A percentile compares a stretch with the other conserved stretches of the same genome.
phyloP scores from a whole-genome alignment of 2,888 invertebrate genomes.

The Cephus rjabovi region DNA sequence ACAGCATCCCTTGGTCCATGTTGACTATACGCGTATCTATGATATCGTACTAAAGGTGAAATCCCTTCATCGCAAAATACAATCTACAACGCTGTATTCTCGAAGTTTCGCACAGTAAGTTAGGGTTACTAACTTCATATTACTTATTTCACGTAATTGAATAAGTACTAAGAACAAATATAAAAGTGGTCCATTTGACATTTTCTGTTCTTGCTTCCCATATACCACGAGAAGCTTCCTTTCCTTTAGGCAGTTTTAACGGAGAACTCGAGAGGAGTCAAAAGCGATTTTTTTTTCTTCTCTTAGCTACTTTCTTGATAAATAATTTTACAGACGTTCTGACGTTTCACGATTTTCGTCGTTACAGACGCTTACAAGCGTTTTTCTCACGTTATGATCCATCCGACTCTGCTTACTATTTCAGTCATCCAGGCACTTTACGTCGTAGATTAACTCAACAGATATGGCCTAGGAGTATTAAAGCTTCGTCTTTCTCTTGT shows the following conservation, averaged over 20 bases:
- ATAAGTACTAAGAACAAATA: slow-evolving; percentile 26
- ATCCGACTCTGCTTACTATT: neutral
- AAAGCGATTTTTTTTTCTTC: neutral
- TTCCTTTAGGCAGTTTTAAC: neutral
- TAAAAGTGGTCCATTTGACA: neutral
- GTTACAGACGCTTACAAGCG: neutral
- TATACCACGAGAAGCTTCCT: neutral
- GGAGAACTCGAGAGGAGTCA: neutral
- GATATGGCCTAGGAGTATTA: neutral
- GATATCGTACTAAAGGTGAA: neutral
- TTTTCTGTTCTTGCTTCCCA: too few relatives aligned
- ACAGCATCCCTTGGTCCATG: too few relatives aligned
- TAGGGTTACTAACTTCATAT: neutral
- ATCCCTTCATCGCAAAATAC: neutral
- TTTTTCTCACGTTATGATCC: neutral
- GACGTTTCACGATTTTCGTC: neutral
- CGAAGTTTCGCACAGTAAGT: slow-evolving; percentile 14
- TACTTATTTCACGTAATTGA: too few relatives aligned
- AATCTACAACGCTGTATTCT: neutral
- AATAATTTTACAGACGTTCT: neutral
- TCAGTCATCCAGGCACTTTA: neutral
- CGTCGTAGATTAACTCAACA: neutral
- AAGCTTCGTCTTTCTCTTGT: neutral
- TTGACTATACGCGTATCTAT: neutral
- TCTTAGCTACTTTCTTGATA: neutral